These are phyloP conservation scores for Epinephelus moara DNA, from an alignment of 2,113 vertebrate species.

Conservation along the genomic window DNA sequence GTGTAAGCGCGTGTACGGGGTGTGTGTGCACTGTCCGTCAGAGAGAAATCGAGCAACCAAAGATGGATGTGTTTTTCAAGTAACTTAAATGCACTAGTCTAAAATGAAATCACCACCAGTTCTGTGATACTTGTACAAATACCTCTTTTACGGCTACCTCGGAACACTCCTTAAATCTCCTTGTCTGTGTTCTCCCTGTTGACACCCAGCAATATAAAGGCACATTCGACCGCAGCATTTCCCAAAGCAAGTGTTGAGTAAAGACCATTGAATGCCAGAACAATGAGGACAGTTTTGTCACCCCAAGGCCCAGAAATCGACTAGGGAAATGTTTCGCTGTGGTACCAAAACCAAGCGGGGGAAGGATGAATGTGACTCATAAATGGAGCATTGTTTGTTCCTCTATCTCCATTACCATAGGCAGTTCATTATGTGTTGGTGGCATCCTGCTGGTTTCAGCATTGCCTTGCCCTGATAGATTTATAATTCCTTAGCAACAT, in stretches of 20 bases:
- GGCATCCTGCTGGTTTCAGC: slow-evolving; percentile 56
- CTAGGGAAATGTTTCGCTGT: slow-evolving; percentile 40
- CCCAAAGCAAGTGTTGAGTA: slow-evolving; percentile 52
- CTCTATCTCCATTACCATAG: slow-evolving; percentile 64
- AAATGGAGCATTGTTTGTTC: slow-evolving; percentile 58
- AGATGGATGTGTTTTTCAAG: slow-evolving; percentile 29
- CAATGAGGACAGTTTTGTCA: slow-evolving; percentile 57
- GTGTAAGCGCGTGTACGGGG: background rate
- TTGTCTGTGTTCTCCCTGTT: slow-evolving; percentile 29
- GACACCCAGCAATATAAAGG: slow-evolving; percentile 39
- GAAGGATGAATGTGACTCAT: slow-evolving; percentile 39
- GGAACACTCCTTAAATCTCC: slow-evolving; percentile 32
- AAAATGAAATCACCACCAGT: slow-evolving; percentile 26
- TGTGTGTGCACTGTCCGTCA: slow-evolving; percentile 7
- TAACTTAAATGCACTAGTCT: slow-evolving; percentile 19
- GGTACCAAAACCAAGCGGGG: slow-evolving; percentile 12
- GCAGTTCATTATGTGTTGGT: slow-evolving; percentile 65
- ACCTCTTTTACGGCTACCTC: slow-evolving; percentile 17
- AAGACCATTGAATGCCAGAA: slow-evolving; percentile 56
- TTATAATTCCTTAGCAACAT: slow-evolving; percentile 59
- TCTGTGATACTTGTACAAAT: slow-evolving; percentile 30
- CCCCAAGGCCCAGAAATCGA: slow-evolving; percentile 43
- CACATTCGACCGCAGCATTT: slow-evolving; percentile 29
- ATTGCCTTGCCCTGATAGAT: slow-evolving; percentile 56
- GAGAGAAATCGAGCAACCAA: slow-evolving; percentile 23